Evolutionary conservation across 2,797 vertebrate genomes (phyloP).

Genomic region (Betta splendens): DNA sequence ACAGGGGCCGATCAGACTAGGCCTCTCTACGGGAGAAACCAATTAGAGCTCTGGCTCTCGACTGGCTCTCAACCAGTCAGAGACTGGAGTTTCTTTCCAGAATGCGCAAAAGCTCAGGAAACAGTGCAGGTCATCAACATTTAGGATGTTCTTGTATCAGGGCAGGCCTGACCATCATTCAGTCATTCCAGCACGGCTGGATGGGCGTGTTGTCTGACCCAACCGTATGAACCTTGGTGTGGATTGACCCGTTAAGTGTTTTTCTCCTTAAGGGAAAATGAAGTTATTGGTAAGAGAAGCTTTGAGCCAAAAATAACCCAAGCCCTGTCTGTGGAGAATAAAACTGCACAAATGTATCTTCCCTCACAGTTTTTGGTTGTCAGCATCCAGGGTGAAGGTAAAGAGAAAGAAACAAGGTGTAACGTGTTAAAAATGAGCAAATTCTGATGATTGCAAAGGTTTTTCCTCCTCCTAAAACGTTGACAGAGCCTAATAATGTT

Average conservation of each 20-base stretch:
- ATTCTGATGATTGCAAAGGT: no score
- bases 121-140: no score
- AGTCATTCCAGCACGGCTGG: slow-evolving; percentile 10
- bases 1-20: slow-evolving; percentile 66
- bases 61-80: slow-evolving; percentile 8
- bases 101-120: slow-evolving; percentile 32
- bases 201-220: slow-evolving; percentile 18
- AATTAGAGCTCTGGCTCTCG: slow-evolving; percentile 54
- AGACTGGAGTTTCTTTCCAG: slow-evolving; percentile 3
- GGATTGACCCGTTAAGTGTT: slow-evolving; percentile 67
- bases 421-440: slow-evolving; percentile 15
- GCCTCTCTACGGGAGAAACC: slow-evolving; percentile 51
- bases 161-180: slow-evolving; percentile 13
- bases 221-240: slow-evolving; percentile 41
- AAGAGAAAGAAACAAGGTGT: slow-evolving; percentile 74
- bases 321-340: slow-evolving; percentile 82
- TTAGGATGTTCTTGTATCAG: slow-evolving; percentile 10
- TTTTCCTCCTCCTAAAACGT: no score
- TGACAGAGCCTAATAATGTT: neutral
- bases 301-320: slow-evolving; percentile 87
- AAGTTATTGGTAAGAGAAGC: slow-evolving; percentile 89
- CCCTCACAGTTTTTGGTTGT: slow-evolving; percentile 82
- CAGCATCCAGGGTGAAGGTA: slow-evolving; percentile 77
- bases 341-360: slow-evolving; percentile 83
- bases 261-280: slow-evolving; percentile 84